Conservation (phyloP, 2,888 invertebrate genomes). For the Watsonalla binaria region DNA sequence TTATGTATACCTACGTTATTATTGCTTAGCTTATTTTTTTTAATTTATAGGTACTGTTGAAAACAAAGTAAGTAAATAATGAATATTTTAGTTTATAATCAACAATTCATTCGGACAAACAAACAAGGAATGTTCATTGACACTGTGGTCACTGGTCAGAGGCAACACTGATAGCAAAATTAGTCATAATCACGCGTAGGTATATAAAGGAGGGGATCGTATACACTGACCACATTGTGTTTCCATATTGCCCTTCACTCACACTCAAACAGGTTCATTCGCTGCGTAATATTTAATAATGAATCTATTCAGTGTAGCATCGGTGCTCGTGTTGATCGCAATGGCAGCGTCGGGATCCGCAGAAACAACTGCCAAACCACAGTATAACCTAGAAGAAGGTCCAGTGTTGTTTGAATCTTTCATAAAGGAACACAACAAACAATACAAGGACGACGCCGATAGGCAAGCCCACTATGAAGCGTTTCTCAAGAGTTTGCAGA, state of each 20-base stretch:
- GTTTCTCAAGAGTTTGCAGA: conserved; percentile 28
- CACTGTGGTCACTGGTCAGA: background rate
- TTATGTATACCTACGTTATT: too few relatives aligned
- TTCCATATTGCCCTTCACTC: background rate
- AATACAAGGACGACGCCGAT: conserved; percentile 39
- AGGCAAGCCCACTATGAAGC: conserved; percentile 28
- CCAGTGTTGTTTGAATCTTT: conserved; percentile 32
- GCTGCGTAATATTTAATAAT: conserved; percentile 2
- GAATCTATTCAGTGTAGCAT: conserved; percentile 13
- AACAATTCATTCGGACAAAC: too few relatives aligned
- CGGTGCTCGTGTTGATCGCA: conserved; percentile 13
- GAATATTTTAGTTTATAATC: too few relatives aligned
- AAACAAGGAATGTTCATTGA: background rate
- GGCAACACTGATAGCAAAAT: background rate
- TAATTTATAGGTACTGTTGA: background rate
- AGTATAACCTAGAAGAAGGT: conserved; percentile 32
- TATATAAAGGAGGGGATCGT: background rate
- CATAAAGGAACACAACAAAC: conserved; percentile 28
- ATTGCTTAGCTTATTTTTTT: too few relatives aligned
- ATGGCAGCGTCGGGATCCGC: conserved; percentile 16
- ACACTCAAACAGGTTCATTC: background rate
- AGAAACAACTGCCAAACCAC: conserved; percentile 4
- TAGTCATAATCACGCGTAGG: background rate
- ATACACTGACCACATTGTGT: background rate
- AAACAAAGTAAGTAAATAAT: too few relatives aligned